Base-by-base conservation (phyloP, 2,888 invertebrate species). In the Drosophila mulleri region DNA sequence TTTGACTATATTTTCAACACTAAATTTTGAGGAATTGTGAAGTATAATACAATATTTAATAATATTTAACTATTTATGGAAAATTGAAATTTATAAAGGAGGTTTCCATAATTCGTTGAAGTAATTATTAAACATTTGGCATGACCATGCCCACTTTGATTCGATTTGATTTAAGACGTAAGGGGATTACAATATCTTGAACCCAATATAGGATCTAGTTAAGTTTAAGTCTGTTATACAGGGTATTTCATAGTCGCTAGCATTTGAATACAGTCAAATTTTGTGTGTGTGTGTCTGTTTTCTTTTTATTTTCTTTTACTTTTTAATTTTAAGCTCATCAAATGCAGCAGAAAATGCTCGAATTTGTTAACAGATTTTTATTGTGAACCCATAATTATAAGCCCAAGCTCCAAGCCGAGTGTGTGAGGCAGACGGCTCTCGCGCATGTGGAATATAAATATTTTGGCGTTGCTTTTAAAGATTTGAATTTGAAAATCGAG, bases 361-460 rank as follows among this genome's bases (percentile, higher is more conserved):
- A 14, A 69, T 68, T 68, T 68, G 32, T 35, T 44, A 29, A 50
- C 8, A 35, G 41, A 48, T 56, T 67, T 67, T 67, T 12, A 67
- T 67, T 67, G 9, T 26, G n/a, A 18, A 48, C 18, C 14, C 18
- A 20, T 12, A 67, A 45, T 23, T 41, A 23, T 44, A 20, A 26
- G 39, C 41, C 26, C 6, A 23, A 62, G 18, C 35, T 16, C 4
- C 20, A 60, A 16, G 11, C 20, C 29, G 18, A 45, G 20, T 61
- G 44, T 44, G 6, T 44, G 20, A 29, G 29, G 29, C 29, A 44
- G 44, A 18, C 20, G 20, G 20, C 6, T 12, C 2, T 44, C 12
- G 12, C 12, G 2, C 20, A 44, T 44, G 20, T 44, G 20, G 44
- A 7, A 44, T 44, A 44, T 44, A 29, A 48, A 48, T 48, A 48